These are phyloP conservation scores for Pseudolaguvia tuberculata DNA, from an alignment of 2,113 vertebrate genomes.

Conservation along the genomic window DNA sequence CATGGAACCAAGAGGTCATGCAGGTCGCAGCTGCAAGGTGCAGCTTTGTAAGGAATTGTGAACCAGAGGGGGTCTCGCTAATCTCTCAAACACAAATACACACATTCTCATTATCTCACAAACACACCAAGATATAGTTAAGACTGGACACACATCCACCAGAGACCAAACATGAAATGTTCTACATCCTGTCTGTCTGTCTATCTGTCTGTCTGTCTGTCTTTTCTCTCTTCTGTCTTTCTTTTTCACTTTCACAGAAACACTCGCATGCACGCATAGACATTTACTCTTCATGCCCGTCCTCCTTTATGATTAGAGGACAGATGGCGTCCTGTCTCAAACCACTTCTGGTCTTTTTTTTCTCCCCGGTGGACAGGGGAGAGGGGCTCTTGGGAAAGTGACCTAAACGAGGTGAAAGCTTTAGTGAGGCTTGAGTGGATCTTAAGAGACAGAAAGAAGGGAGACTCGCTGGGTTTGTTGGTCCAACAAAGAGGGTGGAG, in stretches of 20 bases:
- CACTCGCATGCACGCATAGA: conserved; percentile 29
- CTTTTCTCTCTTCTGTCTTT: conserved; percentile 3
- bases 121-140: conserved; percentile 41
- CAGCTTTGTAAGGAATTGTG: conserved; percentile 47
- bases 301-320: conserved; percentile 49
- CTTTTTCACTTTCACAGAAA: background rate
- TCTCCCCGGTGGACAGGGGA: conserved; percentile 39
- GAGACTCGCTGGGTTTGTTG: conserved; percentile 38
- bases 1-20: conserved; percentile 44
- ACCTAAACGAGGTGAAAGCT: conserved; percentile 47
- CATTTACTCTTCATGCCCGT: conserved; percentile 28
- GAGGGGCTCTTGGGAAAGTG: conserved; percentile 52
- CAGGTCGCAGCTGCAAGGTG: conserved; percentile 51
- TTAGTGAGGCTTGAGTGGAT: conserved; percentile 48
- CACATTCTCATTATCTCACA: conserved; percentile 21
- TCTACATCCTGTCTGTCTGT: background rate
- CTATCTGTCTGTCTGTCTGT: background rate
- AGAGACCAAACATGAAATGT: background rate
- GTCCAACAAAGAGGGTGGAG: conserved; percentile 43
- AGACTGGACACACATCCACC: conserved; percentile 16
- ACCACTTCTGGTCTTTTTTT: conserved; percentile 49
- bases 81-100: conserved; percentile 42
- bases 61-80: conserved; percentile 46
- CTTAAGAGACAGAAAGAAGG: conserved; percentile 33
- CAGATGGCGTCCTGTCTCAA: conserved; percentile 52